Evolutionary conservation across 2,797 vertebrate genomes (phyloP), one percentile per base, ranked within the genome.

Genomic region (Eupleurogrammus muticus): DNA sequence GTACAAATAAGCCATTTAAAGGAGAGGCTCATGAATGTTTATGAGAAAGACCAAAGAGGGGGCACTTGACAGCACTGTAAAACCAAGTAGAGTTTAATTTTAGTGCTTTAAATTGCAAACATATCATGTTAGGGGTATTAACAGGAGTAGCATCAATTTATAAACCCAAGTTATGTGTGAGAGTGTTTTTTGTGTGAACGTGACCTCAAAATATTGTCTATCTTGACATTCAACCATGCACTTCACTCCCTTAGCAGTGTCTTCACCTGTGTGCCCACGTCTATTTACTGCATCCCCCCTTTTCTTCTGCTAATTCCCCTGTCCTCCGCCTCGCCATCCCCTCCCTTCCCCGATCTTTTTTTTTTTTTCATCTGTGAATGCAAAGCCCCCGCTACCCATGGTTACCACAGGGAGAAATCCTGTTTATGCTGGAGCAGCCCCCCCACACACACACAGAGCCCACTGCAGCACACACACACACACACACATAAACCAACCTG

Each of bases 371-470:
- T 88, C 78, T 68, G 52, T 75, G 66, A 83, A 72, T 77, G 67
- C 67, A 74, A 87, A 80, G 76, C 75, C 65, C 66, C 77, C 61
- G 61, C 81, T 84, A 73, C 65, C 84, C 79, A 87, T 90, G 84
- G 86, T 87, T 83, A 89, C 86, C 87, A 85, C 75, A n/a, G 65
- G 66, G 77, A 80, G 67, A 87, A 90, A 90, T 77, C 76, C 75
- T 73, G 79, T 87, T 88, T 81, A 80, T 89, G 85, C 78, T 73
- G 83, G 82, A 85, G 38, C 64, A 60, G 50, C 66, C 77, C 36
- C 75, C 50, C 52, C 74, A 63, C 70, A 77, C 73, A 83, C 35
- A 61, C 46, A 32, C 54, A 62, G 14, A n/a, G 6, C 12, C 14
- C 47, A 57, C 12, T 40, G 53, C 24, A 44, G 5, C 47, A 23